Percentiles rank a stretch among this genome's conserved stretches.
Evolutionary conservation across 2,888 invertebrate genomes (phyloP).

Genomic region (Synergus itoensis): DNA sequence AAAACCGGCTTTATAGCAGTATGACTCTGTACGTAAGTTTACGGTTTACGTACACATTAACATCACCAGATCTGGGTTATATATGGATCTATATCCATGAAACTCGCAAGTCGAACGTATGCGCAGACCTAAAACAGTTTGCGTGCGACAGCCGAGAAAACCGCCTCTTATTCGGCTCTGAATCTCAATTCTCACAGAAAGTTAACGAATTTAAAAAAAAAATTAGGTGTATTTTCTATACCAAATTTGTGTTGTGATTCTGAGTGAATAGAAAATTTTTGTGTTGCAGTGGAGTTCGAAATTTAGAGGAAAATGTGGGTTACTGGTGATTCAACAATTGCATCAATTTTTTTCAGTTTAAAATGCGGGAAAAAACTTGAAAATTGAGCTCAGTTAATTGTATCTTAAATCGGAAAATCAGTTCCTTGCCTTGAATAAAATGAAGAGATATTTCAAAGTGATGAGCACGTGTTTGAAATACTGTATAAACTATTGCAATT

Average conservation of each 20-base stretch:
- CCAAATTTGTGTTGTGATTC: not conserved
- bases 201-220: not conserved
- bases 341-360: not conserved
- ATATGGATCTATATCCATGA: not conserved
- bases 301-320: not conserved
- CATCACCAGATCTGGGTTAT: not conserved
- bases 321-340: not conserved
- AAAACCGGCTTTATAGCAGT: not conserved
- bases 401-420: not conserved
- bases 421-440: not conserved
- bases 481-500: not conserved
- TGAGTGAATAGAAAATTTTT: not conserved
- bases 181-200: not conserved
- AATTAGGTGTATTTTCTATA: not conserved
- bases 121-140: not conserved
- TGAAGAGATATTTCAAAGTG: not conserved
- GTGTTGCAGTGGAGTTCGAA: not conserved
- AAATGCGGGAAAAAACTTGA: not conserved
- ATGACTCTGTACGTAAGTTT: not conserved
- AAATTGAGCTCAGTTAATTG: not conserved
- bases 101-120: slow-evolving; percentile 4
- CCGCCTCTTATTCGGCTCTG: not conserved
- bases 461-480: not conserved
- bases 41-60: not conserved
- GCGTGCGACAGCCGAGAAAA: not conserved